Evolutionary conservation across 2,888 invertebrate genomes (phyloP), one percentile per base, ranked within the genome.

Genomic region (Melinaea marsaeus): DNA sequence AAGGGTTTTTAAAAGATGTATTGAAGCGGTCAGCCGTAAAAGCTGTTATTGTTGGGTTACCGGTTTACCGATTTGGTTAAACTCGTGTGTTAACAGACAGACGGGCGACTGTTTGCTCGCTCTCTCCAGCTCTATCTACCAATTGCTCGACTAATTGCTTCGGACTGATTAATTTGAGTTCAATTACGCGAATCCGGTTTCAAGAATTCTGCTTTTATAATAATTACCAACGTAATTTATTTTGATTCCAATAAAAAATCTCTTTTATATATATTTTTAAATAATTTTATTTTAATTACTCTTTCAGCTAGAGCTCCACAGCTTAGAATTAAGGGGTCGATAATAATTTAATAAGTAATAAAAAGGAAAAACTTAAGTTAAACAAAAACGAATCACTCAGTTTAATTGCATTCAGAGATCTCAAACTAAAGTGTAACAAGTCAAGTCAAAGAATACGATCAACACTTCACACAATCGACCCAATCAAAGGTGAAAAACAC

Each of bases 61-160:
- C 83, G 90, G 90, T 89, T 89, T 89, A 90, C 89, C 89, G 86
- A 88, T 89, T 90, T 89, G 88, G 89, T 89, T 88, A 88, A 86
- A 87, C 88, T 89, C 84, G 88, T 88, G 85, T 85, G 85, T 84
- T 86, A 86, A 87, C 84, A 84, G 83, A 83, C 85, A 87, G 84
- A 86, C 85, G 87, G 82, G 84, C 83, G 82, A 79, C 77, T 73
- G 68, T 74, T 72, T 72, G 79, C 79, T 80, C 81, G 70, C 72
- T 83, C 83, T 66, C 66, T 66, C 76, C 61, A 9, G 62, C 71
- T 61, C 61, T 42, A 32, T 55, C 60, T 48, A 60, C 63, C 65
- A 67, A 62, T 65, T 63, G 63, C 60, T 71, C 68, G 68, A 73
- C 76, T 84, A 82, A 85, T 86, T 85, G 81, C 78, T 75, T 75